Percentiles rank a stretch among this genome's conserved stretches.
Conservation (phyloP, 1,140 invertebrate genomes). For the Micrasema longulum region DNA sequence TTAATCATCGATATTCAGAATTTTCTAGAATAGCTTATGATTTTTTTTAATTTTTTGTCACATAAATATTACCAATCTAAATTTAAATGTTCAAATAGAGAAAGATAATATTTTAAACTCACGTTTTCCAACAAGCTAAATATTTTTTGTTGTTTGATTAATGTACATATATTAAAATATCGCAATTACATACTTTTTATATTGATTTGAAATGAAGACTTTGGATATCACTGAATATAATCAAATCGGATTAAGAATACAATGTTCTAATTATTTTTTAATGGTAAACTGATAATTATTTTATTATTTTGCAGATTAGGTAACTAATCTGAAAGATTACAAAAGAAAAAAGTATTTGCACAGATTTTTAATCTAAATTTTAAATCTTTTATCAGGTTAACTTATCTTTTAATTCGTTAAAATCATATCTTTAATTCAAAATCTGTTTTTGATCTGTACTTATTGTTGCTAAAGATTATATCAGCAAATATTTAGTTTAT, state of each 20-base stretch:
- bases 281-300: too few relatives aligned
- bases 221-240: constrained; percentile 1
- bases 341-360: background rate
- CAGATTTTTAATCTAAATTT: constrained; percentile 9
- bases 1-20: too few relatives aligned
- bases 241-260: constrained; percentile 24
- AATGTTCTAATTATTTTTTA: background rate
- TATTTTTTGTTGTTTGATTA: too few relatives aligned
- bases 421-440: background rate
- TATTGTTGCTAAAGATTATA: too few relatives aligned
- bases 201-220: background rate
- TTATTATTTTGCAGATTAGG: background rate
- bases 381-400: background rate
- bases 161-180: too few relatives aligned
- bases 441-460: background rate
- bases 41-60: too few relatives aligned
- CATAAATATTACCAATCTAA: too few relatives aligned
- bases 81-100: too few relatives aligned
- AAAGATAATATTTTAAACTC: too few relatives aligned
- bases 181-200: background rate
- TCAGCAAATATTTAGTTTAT: too few relatives aligned
- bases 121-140: too few relatives aligned
- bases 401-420: background rate
- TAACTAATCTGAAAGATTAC: constrained; percentile 15
- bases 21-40: too few relatives aligned